Base-by-base conservation (phyloP, 2,888 invertebrate genomes). In the Brachyptera risi region DNA sequence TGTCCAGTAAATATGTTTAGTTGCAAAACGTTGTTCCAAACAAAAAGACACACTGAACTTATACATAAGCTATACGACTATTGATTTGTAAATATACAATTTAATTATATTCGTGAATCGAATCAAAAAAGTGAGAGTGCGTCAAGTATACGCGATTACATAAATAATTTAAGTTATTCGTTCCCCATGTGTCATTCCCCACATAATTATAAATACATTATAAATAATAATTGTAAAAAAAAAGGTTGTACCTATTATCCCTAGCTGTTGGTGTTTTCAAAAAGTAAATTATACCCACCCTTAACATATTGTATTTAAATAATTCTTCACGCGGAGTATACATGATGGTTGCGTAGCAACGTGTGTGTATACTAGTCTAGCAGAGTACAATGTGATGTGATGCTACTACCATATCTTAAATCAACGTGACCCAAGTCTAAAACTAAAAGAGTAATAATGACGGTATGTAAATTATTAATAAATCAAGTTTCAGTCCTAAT, bases 1-100 rank as follows among this genome's bases (percentile, higher is more conserved):
- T 97, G 76, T 96, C 96, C 75, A 95, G 94, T 80, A 96, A 96
- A 81, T 95, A 94, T 81, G 90, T 91, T 83, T 92, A 88, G 85
- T 79, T 57, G 50, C 56, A 21, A 21, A 51, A 31, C 7, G 21
- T 23, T 24, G 38, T 5, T 3, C n/a, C n/a, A 31, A n/a, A 27
- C 37, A 35, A 47, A 37, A 58, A 58, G 38, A 24, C 35, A 38
- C 37, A 31, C 42, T 44, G 26, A 47, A 38, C 60, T 50, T 57
- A 57, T 58, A 27, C 60, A 58, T 58, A 50, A 63, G 58, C 27
- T 63, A 63, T 61, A 60, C 58, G 58, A 44, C 56, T 47, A n/a
- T n/a, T n/a, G n/a, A n/a, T n/a, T 44, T 44, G 27, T 51, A 47
- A 24, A 24, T 54, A 35, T 54, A 35, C 21, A 21, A 19, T 54